Evolutionary conservation across 2,888 invertebrate species (phyloP).

Genomic region (Marasmarcha lunaedactyla): DNA sequence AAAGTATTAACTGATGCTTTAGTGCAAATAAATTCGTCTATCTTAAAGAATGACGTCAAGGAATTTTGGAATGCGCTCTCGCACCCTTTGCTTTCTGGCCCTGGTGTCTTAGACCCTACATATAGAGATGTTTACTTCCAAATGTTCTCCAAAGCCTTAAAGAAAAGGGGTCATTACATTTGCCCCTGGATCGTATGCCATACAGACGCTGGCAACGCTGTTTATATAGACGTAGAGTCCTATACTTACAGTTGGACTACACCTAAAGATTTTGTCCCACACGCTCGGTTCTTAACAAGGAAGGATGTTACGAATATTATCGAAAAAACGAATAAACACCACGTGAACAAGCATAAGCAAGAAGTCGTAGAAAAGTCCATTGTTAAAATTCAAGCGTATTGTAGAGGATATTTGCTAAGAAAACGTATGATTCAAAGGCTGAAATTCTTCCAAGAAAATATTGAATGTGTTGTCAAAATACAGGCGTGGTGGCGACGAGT

Average conservation of each 20-base stretch:
- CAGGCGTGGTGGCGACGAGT: conserved; percentile 75
- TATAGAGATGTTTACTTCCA: conserved; percentile 57
- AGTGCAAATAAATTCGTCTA: conserved; percentile 48
- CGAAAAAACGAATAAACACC: conserved; percentile 54
- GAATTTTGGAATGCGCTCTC: conserved; percentile 47
- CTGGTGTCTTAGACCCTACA: conserved; percentile 34
- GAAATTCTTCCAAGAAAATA: conserved; percentile 46
- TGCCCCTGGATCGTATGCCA: conserved; percentile 66
- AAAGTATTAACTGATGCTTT: conserved; percentile 54
- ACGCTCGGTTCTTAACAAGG: conserved; percentile 55
- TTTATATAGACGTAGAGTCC: conserved; percentile 64
- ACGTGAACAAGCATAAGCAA: conserved; percentile 48
- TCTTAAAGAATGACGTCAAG: conserved; percentile 45
- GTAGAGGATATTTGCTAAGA: conserved; percentile 71
- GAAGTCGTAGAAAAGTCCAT: conserved; percentile 51
- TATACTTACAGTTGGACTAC: conserved; percentile 63
- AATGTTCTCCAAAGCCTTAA: conserved; percentile 53
- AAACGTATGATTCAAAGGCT: conserved; percentile 47
- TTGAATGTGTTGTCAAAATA: conserved; percentile 51
- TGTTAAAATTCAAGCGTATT: conserved; percentile 69
- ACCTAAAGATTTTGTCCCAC: conserved; percentile 60
- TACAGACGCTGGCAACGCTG: conserved; percentile 58
- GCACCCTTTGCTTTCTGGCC: conserved; percentile 29
- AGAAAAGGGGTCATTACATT: conserved; percentile 49
- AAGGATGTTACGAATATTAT: conserved; percentile 48